A percentile compares a stretch with the other conserved stretches of the same genome.
Evolutionary conservation across 2,113 vertebrate genomes (phyloP).

Genomic region (Rhadina sibilatrix): DNA sequence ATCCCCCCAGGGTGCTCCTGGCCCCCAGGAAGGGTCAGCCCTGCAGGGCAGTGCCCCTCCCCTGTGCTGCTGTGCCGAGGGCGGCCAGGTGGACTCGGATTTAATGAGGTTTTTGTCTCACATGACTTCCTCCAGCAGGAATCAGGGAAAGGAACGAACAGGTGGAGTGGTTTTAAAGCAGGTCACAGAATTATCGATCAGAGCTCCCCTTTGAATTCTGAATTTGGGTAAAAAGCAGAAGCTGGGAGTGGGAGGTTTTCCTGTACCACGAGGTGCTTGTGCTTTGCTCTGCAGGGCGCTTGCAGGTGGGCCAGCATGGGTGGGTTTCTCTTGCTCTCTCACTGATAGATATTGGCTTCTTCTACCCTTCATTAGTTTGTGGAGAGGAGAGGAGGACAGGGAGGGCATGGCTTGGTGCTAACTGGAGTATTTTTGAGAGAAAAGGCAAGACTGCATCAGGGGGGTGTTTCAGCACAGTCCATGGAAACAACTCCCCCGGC

Average conservation of each 20-base stretch:
- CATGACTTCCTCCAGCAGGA: background rate
- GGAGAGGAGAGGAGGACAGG: background rate
- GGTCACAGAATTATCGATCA: background rate
- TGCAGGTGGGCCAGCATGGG: background rate
- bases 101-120: constrained; percentile 56
- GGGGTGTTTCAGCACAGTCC: background rate
- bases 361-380: background rate
- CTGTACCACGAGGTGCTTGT: background rate
- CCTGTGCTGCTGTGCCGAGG: background rate
- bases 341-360: background rate
- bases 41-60: background rate
- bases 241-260: background rate
- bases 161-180: constrained; percentile 3
- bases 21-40: background rate
- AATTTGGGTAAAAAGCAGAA: background rate
- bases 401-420: background rate
- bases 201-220: background rate
- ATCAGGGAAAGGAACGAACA: background rate
- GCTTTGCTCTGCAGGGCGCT: background rate
- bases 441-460: accelerated
- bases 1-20: background rate
- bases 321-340: background rate
- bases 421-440: background rate
- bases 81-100: background rate
- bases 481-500: background rate